phyloP scores from a whole-genome alignment of 2,113 vertebrate genomes.

The Nycticebus coucang region DNA sequence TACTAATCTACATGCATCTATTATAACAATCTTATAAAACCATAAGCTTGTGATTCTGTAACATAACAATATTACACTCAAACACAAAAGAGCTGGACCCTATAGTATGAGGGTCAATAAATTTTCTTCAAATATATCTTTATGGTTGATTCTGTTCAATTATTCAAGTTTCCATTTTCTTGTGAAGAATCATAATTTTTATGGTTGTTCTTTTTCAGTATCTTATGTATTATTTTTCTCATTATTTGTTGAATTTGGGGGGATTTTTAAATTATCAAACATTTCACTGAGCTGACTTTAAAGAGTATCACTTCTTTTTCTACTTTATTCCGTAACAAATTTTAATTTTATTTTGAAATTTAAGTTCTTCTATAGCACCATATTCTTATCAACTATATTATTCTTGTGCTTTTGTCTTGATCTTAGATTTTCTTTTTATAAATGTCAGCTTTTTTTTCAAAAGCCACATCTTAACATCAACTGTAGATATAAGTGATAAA shows the following conservation, averaged over 20 bases:
- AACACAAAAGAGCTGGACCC: too few species aligned
- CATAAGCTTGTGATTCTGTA: too few species aligned
- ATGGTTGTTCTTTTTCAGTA: background rate
- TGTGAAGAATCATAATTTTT: background rate
- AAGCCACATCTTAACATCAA: background rate
- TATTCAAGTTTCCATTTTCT: background rate
- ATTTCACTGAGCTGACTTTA: slow-evolving; percentile 10
- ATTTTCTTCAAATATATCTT: slow-evolving; percentile 29
- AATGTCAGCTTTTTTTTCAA: background rate
- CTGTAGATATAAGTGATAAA: background rate
- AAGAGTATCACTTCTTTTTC: background rate
- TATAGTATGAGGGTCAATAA: background rate
- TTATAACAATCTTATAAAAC: too few species aligned
- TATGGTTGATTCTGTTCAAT: background rate
- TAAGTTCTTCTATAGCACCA: background rate
- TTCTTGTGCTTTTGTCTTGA: background rate
- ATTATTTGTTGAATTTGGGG: background rate
- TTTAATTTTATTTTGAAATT: slow-evolving; percentile 10
- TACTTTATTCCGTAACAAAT: background rate
- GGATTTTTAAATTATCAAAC: background rate
- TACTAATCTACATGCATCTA: too few species aligned
- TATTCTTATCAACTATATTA: background rate
- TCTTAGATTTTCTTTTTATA: slow-evolving; percentile 3
- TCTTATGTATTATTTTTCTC: background rate
- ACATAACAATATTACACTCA: too few species aligned